Conservation (phyloP, 92 coral and sea anemone genomes). For the Heliopora coerulea region DNA sequence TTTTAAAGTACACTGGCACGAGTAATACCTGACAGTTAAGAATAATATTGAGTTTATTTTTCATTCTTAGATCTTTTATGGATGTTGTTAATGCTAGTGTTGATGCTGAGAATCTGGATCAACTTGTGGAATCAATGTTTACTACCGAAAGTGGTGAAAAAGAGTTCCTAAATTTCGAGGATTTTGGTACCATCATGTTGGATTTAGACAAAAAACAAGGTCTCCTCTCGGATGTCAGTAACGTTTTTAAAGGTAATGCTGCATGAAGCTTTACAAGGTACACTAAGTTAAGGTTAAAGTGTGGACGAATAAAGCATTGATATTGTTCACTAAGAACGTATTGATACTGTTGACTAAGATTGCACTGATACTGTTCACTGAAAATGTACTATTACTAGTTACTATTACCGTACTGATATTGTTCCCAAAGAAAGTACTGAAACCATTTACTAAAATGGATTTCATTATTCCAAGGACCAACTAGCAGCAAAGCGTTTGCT, state of each 20-base stretch:
- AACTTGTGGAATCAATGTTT: conserved; percentile 38
- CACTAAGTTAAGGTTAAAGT: neutral
- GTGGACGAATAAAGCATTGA: too few relatives aligned
- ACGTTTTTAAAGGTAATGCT: conserved; percentile 23
- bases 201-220: conserved; percentile 34
- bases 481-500: neutral
- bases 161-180: conserved; percentile 31
- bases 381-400: too few relatives aligned
- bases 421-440: too few relatives aligned
- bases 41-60: neutral
- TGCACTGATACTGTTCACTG: too few relatives aligned
- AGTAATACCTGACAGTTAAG: neutral
- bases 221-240: conserved; percentile 14
- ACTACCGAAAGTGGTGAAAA: conserved; percentile 19
- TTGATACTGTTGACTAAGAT: too few relatives aligned
- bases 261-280: neutral
- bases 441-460: neutral
- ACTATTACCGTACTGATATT: too few relatives aligned
- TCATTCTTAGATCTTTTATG: conserved; percentile 18
- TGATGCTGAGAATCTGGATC: conserved; percentile 8
- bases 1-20: too few relatives aligned
- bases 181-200: conserved; percentile 34
- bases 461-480: neutral
- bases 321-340: too few relatives aligned
- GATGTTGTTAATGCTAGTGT: conserved; percentile 41